These are phyloP conservation scores for Dreissena polymorpha DNA, from an alignment of 1,140 invertebrate species.

Conservation along the genomic window DNA sequence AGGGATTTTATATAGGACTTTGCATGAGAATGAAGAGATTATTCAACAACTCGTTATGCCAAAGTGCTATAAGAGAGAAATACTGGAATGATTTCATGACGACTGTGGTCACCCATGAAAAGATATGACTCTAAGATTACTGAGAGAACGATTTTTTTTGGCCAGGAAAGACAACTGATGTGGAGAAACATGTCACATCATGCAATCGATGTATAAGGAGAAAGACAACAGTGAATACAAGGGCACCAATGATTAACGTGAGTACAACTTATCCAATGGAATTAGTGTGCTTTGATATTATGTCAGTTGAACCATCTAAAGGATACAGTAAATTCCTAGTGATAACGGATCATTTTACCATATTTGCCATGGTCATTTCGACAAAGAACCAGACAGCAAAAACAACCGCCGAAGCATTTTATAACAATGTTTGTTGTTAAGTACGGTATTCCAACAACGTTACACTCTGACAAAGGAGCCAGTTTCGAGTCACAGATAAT, in stretches of 20 bases:
- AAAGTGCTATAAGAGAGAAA: no score
- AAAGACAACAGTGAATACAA: not conserved
- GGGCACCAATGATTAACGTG: conserved; percentile 20
- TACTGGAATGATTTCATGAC: conserved; percentile 17
- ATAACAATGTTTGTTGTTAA: conserved; percentile 29
- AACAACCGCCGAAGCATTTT: conserved; percentile 44
- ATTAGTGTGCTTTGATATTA: conserved; percentile 28
- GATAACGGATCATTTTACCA: conserved; percentile 49
- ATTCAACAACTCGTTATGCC: not conserved
- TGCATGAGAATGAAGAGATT: not conserved
- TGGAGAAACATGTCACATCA: not conserved
- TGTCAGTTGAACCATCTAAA: conserved; percentile 24
- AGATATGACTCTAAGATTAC: conserved; percentile 4
- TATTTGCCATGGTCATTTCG: conserved; percentile 34
- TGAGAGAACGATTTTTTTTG: conserved; percentile 18
- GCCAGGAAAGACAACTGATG: conserved; percentile 11
- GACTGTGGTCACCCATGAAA: conserved; percentile 16
- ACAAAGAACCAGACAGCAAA: conserved; percentile 56
- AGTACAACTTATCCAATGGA: no score
- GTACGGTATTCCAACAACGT: conserved; percentile 27
- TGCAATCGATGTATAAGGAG: conserved; percentile 13
- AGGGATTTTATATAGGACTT: conserved; percentile 14
- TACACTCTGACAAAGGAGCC: conserved; percentile 47
- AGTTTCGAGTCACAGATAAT: conserved; percentile 45
- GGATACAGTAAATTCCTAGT: conserved; percentile 9